A percentile compares a stretch with the other conserved stretches of the same genome.
Evolutionary conservation across 2,797 vertebrate genomes (phyloP).

Genomic region (Arctocebus calabarensis): DNA sequence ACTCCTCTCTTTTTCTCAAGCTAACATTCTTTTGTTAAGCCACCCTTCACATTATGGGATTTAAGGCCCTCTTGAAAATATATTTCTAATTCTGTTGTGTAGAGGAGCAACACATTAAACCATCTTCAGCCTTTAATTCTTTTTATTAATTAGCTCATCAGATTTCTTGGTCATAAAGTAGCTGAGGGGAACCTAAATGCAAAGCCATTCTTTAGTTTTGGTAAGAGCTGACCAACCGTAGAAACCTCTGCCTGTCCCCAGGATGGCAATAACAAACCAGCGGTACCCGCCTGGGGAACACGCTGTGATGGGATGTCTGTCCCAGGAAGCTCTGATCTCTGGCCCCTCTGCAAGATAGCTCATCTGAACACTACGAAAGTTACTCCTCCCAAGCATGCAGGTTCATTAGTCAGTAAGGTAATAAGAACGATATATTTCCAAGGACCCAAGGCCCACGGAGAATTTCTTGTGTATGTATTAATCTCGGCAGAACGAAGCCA

Average conservation of each 20-base stretch:
- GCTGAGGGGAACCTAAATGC: not conserved
- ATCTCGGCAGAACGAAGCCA: constrained; percentile 74
- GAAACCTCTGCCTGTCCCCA: not conserved
- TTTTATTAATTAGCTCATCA: not conserved
- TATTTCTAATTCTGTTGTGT: not conserved
- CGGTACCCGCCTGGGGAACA: not conserved
- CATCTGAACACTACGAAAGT: not conserved
- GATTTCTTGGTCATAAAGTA: not conserved
- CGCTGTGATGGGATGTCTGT: not conserved
- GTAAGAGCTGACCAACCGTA: not conserved
- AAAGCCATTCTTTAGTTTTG: not conserved
- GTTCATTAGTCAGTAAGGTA: constrained; percentile 75
- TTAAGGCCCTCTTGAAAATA: not conserved
- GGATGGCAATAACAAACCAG: not conserved
- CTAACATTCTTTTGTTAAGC: not conserved
- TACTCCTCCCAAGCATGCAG: constrained; percentile 22
- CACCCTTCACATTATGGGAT: not conserved
- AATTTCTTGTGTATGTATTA: constrained; percentile 72
- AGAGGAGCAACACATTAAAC: not conserved
- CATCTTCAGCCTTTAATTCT: not conserved
- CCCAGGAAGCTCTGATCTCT: not conserved
- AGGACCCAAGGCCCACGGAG: constrained; percentile 68
- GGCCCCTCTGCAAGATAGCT: not conserved
- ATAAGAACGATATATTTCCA: constrained; percentile 76
- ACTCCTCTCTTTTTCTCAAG: not conserved